Evolutionary conservation across 2,113 vertebrate species (phyloP).

Genomic region (Zosterops lateralis): DNA sequence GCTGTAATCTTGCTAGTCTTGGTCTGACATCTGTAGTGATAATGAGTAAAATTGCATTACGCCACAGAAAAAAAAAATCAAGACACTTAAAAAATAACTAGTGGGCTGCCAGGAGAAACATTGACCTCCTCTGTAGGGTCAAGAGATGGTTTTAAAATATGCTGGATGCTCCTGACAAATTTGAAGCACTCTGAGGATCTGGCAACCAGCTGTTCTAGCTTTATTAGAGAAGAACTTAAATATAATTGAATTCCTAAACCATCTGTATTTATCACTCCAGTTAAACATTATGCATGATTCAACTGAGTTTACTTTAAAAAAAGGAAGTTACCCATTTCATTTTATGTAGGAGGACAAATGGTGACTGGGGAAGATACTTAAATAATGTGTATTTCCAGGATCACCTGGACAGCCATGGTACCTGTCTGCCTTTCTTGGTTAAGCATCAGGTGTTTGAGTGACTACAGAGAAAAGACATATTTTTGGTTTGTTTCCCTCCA

Average conservation of each 20-base stretch:
- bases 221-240: conserved; percentile 67
- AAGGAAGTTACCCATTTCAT: conserved; percentile 2
- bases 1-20: conserved; percentile 67
- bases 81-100: conserved; percentile 75
- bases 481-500: background rate
- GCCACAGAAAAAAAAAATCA: conserved; percentile 72
- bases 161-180: conserved; percentile 69
- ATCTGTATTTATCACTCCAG: conserved; percentile 49
- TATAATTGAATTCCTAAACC: conserved; percentile 71
- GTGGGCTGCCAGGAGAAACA: conserved; percentile 76
- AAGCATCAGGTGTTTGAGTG: background rate
- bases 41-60: conserved; percentile 82
- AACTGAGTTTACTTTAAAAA: background rate
- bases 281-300: conserved; percentile 42
- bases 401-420: background rate
- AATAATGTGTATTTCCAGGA: background rate
- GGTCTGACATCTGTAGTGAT: conserved; percentile 77
- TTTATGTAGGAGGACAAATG: conserved; percentile 5
- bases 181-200: conserved; percentile 66
- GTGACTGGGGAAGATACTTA: background rate
- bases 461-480: background rate
- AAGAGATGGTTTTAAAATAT: conserved; percentile 76
- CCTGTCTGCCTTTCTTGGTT: background rate
- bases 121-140: conserved; percentile 70
- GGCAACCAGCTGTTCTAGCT: conserved; percentile 81